phyloP scores from a whole-genome alignment of 2,888 invertebrate genomes.

The Phaonia tiefii region DNA sequence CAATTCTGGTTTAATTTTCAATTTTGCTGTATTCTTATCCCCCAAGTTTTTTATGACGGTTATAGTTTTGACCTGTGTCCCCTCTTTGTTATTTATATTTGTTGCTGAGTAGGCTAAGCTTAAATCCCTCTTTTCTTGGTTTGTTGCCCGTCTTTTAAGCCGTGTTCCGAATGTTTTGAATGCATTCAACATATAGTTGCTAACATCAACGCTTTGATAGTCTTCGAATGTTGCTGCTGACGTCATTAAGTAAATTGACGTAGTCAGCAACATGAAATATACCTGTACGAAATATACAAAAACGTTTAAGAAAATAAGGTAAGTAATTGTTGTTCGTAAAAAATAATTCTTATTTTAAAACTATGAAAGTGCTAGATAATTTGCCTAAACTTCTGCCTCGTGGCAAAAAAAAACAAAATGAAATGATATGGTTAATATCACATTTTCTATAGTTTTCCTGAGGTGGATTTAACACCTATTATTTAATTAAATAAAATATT shows the following conservation, averaged over 20 bases:
- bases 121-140: constrained; percentile 77
- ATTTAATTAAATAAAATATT: no score
- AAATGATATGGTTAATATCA: no score
- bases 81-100: constrained; percentile 79
- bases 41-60: constrained; percentile 79
- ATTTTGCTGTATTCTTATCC: constrained; percentile 70
- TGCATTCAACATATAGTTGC: constrained; percentile 17
- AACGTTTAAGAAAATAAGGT: neutral
- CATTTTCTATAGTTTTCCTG: no score
- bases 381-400: no score
- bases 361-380: no score
- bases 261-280: constrained; percentile 26
- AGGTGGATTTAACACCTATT: no score
- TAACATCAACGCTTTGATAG: constrained; percentile 39
- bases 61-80: constrained; percentile 79
- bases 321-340: neutral
- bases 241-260: constrained; percentile 33
- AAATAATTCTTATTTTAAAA: no score
- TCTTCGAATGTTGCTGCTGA: constrained; percentile 54
- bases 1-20: constrained; percentile 76
- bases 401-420: no score
- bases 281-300: constrained; percentile 47
- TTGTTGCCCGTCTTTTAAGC: constrained; percentile 48
- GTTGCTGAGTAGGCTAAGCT: constrained; percentile 80
- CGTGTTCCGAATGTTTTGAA: constrained; percentile 53